Conservation (phyloP, 2,113 vertebrate genomes). For the Colossoma macropomum region DNA sequence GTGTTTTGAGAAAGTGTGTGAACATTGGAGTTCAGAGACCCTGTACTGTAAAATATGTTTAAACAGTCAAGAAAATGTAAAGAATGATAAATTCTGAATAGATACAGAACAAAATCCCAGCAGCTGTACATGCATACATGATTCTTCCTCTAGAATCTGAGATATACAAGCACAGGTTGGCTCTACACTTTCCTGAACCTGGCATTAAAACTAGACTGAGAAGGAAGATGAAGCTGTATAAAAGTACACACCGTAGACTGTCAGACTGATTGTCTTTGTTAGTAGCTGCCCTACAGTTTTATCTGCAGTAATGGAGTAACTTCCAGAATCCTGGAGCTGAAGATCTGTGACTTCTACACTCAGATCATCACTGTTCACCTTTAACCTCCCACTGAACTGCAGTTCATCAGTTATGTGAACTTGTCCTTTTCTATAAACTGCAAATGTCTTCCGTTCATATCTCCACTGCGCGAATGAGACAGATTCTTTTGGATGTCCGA, state of each 20-base stretch:
- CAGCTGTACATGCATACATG: no score
- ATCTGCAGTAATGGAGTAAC: background rate
- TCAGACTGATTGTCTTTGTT: background rate
- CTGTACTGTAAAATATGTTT: no score
- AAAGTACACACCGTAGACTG: background rate
- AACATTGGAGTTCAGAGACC: no score
- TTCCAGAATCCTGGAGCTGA: slow-evolving; percentile 1
- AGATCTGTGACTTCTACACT: slow-evolving; percentile 6
- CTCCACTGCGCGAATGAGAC: background rate
- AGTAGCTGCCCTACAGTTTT: background rate
- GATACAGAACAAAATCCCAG: no score
- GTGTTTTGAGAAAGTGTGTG: no score
- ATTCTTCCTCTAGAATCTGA: no score
- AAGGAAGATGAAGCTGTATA: no score
- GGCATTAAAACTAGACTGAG: no score
- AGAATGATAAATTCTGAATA: no score
- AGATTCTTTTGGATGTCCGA: background rate
- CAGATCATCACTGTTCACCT: background rate
- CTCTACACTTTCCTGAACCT: no score
- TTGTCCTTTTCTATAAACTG: background rate
- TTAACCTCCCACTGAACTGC: background rate
- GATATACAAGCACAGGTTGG: no score
- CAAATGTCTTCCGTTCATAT: background rate
- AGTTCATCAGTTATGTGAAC: background rate
- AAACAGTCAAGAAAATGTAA: no score